Percentiles rank a stretch among this genome's conserved stretches.
phyloP scores from a whole-genome alignment of 2,888 invertebrate genomes.

The Agrochola lychnidis region DNA sequence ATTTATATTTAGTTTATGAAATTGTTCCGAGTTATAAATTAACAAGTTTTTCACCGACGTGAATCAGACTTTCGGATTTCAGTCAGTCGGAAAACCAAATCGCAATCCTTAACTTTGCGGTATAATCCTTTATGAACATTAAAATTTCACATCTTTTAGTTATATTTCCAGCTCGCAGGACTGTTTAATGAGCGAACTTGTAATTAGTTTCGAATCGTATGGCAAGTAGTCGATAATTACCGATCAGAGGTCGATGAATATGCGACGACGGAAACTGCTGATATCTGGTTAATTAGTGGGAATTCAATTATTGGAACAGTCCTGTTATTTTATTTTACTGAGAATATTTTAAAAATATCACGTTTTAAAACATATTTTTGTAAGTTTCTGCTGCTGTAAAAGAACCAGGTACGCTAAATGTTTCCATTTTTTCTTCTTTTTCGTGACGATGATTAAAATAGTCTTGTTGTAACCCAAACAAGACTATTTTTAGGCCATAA shows the following conservation, averaged over 20 bases:
- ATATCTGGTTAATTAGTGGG: conserved; percentile 44
- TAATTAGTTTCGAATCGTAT: conserved; percentile 38
- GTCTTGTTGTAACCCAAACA: no score
- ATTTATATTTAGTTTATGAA: neutral
- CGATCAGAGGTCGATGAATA: conserved; percentile 22
- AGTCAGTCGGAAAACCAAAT: neutral
- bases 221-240: conserved; percentile 36
- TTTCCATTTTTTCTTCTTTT: neutral
- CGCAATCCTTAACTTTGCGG: neutral
- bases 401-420: neutral
- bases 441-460: neutral
- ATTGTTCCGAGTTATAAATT: neutral
- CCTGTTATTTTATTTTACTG: neutral
- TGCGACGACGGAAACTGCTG: conserved; percentile 8
- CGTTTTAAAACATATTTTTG: neutral
- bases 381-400: neutral
- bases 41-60: neutral
- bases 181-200: conserved; percentile 45
- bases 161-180: conserved; percentile 42
- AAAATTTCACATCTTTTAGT: conserved; percentile 20
- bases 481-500: neutral
- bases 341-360: neutral
- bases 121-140: neutral
- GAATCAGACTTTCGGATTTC: neutral
- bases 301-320: neutral